Percentiles rank a stretch among this genome's conserved stretches.
phyloP scores from a whole-genome alignment of 2,797 vertebrate species.

The Delichon dasypus region DNA sequence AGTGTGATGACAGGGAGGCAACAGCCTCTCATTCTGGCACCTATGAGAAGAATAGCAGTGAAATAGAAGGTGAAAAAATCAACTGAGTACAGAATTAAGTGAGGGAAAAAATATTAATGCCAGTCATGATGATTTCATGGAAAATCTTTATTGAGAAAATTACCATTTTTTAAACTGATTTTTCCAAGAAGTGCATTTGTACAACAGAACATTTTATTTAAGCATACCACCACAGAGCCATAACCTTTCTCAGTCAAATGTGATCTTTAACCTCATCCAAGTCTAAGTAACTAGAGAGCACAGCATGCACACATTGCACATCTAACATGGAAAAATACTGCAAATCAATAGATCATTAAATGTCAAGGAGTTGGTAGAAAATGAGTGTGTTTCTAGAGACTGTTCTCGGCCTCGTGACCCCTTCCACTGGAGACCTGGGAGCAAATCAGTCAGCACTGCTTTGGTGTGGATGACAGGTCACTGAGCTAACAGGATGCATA shows the following conservation, averaged over 20 bases:
- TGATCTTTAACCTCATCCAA: not conserved
- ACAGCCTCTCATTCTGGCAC: not conserved
- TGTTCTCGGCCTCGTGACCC: not conserved
- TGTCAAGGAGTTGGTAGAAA: not conserved
- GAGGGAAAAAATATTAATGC: not conserved
- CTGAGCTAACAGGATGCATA: not conserved
- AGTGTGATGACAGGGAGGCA: fast-evolving
- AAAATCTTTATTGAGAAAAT: not conserved
- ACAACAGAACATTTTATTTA: not conserved
- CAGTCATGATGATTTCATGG: not conserved
- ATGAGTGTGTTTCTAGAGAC: not conserved
- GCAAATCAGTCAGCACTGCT: not conserved
- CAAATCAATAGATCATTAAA: not conserved
- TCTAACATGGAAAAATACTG: not conserved
- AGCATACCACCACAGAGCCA: fast-evolving
- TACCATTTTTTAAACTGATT: not conserved
- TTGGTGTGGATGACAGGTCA: not conserved
- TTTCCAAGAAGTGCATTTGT: not conserved
- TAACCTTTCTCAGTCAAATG: not conserved
- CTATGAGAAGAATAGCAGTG: not conserved
- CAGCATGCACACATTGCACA: not conserved
- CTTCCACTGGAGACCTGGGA: not conserved
- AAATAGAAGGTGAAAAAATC: not conserved
- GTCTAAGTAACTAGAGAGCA: not conserved
- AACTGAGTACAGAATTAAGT: not conserved